phyloP scores from a whole-genome alignment of 2,113 vertebrate species.

The Ibidorhyncha struthersii region DNA sequence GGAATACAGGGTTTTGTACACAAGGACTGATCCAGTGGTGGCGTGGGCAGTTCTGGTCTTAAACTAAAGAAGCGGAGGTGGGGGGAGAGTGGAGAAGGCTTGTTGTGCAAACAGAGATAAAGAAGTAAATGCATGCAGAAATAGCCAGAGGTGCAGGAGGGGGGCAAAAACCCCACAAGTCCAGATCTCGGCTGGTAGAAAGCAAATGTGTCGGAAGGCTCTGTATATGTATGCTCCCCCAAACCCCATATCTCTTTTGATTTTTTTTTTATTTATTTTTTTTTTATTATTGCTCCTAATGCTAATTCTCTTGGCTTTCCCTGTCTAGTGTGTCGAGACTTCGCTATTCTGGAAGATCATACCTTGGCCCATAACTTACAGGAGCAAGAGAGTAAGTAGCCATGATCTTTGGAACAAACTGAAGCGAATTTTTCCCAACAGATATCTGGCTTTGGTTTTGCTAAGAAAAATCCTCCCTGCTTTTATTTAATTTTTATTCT shows the following conservation, averaged over 20 bases:
- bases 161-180: neutral
- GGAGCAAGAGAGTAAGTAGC: constrained; percentile 95
- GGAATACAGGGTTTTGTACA: neutral
- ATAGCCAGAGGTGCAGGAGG: neutral
- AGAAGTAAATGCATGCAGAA: neutral
- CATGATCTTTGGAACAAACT: neutral
- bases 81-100: neutral
- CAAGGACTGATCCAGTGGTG: neutral
- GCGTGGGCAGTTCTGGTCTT: neutral
- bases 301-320: neutral
- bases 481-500: neutral
- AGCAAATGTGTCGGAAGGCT: neutral
- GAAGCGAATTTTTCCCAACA: neutral
- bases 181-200: neutral
- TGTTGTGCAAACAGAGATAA: neutral
- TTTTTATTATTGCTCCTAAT: neutral
- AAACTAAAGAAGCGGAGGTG: neutral
- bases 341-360: constrained; percentile 94
- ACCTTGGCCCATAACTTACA: constrained; percentile 94
- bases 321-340: constrained; percentile 89
- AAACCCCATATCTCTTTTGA: neutral
- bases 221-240: neutral
- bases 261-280: neutral
- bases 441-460: neutral
- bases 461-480: neutral